Percentiles rank a stretch among this genome's conserved stretches.
Evolutionary conservation across 2,113 vertebrate species (phyloP).

Genomic region (Trematocara variabile): DNA sequence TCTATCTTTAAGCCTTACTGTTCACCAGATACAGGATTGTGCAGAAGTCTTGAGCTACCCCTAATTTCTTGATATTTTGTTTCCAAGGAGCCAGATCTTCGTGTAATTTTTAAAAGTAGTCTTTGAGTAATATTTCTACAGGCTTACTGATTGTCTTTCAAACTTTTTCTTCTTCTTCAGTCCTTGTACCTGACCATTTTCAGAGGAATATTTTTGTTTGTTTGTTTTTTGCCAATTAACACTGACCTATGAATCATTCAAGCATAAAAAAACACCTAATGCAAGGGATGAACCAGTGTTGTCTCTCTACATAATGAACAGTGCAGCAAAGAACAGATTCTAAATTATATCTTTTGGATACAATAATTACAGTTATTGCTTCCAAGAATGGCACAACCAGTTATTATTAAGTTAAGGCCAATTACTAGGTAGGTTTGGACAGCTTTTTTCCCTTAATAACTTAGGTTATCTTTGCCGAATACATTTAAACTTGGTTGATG

Average conservation of each 20-base stretch:
- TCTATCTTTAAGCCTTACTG: no score
- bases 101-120: no score
- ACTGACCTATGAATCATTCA: neutral
- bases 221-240: neutral
- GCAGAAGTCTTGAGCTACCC: no score
- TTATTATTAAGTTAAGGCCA: neutral
- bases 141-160: neutral
- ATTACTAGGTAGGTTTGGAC: neutral
- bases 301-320: neutral
- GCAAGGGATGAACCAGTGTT: neutral
- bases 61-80: no score
- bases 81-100: no score
- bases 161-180: neutral
- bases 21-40: no score
- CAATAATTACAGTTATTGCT: neutral
- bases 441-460: neutral
- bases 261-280: neutral
- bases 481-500: neutral
- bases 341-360: neutral
- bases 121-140: no score
- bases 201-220: neutral
- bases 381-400: neutral
- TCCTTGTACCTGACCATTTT: neutral
- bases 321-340: neutral
- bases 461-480: neutral